Base-by-base conservation (phyloP, 2,797 vertebrate species). In the Parauchenoglanis ngamensis region DNA sequence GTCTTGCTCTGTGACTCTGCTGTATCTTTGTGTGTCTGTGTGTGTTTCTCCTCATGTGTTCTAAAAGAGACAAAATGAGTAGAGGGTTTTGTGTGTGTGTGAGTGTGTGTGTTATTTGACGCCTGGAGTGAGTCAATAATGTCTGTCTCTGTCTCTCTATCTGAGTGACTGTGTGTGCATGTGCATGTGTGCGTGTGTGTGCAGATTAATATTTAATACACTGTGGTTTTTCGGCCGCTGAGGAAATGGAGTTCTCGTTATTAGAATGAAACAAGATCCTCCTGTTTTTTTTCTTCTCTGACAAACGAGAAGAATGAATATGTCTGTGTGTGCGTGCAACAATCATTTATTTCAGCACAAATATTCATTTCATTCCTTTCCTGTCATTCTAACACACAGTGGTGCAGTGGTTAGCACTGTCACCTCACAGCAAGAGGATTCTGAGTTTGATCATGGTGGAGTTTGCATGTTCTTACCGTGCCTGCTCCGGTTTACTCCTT, bases 221-320 rank as follows among this genome's bases (percentile, higher is more conserved):
- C 78, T 94, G 95, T 85, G 85, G 92, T 89, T 95, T 90, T 93
- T 96, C 95, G 0, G 88, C 88, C 94, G 95, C 95, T 93, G 94
- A 95, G 87, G 84, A 90, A 90, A 85, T 68, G 59, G 72, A 88
- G 95, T 93, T 0, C 94, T 85, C 95, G 0, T 84, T 85, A 85
- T 57, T 28, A 82, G 83, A 85, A 25, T 46, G 75, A 31, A 17
- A 88, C 7, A 78, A 6, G 8, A 31, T 17, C 40, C 31, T 63
- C 8, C 57, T 31, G 21, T 35, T 85, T 35, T 65, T 85, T 12
- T 84, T 67, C 21, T 28, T n/a, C 44, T 52, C 25, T 72, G 86
- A 84, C 61, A 87, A 86, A 89, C 68, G 82, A 85, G 76, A 86
- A 86, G 21, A 63, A 78, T 52, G 44, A 2, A 40, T 49, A n/a